A percentile compares a stretch with the other conserved stretches of the same genome.
These are phyloP conservation scores for Leptarthrus brevirostris DNA, from an alignment of 2,888 invertebrate species.

Conservation along the genomic window DNA sequence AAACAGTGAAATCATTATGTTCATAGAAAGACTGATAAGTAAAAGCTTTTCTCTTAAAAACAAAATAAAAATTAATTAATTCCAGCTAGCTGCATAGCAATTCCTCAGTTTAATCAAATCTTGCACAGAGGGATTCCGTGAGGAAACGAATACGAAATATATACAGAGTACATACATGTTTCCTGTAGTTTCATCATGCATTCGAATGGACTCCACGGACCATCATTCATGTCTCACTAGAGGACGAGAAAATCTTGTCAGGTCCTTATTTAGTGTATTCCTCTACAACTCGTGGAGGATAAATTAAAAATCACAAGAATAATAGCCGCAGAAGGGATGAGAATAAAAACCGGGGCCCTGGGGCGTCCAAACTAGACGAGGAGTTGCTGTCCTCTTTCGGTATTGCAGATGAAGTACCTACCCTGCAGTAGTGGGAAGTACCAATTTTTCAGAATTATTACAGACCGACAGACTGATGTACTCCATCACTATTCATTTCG, in stretches of 20 bases:
- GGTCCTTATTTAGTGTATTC: slow-evolving; percentile 21
- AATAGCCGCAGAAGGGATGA: background rate
- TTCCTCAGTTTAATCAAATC: too few relatives aligned
- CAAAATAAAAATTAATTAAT: too few relatives aligned
- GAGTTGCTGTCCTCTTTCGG: slow-evolving; percentile 9
- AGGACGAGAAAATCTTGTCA: slow-evolving; percentile 23
- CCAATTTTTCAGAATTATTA: slow-evolving; percentile 28
- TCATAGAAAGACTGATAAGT: too few relatives aligned
- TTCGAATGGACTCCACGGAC: too few relatives aligned
- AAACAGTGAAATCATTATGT: too few relatives aligned
- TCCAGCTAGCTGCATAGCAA: too few relatives aligned
- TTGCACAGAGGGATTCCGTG: too few relatives aligned
- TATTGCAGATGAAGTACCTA: background rate
- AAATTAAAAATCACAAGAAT: slow-evolving; percentile 35
- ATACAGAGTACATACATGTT: slow-evolving; percentile 4
- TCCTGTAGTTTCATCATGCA: too few relatives aligned
- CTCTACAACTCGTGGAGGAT: background rate
- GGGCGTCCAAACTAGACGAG: background rate
- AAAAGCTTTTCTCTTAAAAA: too few relatives aligned
- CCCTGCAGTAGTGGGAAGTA: slow-evolving; percentile 4
- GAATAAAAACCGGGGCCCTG: background rate
- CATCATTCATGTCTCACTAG: slow-evolving; percentile 7
- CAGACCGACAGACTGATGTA: slow-evolving; percentile 11
- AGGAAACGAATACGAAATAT: too few relatives aligned
- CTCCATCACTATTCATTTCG: slow-evolving; percentile 3